Base-by-base conservation (phyloP, 2,797 vertebrate species). In the Ctenosaura bakeri region DNA sequence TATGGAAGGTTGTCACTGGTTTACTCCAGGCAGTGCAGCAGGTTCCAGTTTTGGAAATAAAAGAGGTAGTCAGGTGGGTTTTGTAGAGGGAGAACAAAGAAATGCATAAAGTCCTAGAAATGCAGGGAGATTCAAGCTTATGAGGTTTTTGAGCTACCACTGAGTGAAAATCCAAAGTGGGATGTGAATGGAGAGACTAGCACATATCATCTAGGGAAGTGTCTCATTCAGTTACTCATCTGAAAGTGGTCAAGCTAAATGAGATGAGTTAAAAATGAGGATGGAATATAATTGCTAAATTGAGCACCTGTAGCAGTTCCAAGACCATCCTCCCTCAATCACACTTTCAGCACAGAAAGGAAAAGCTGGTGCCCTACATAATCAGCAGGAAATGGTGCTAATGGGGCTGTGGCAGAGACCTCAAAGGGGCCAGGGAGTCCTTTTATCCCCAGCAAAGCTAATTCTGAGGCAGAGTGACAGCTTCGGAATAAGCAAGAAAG, bases 371-470 rank as follows among this genome's bases (percentile, higher is more conserved):
- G 91, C 85, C 85, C 84, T 90, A 18, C 83, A 59, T 85, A 90
- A 86, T 90, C 92, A 90, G 86, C 64, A 85, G 82, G 77, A 1
- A 90, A 82, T 78, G 22, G 94, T 91, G 92, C 90, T 92, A 93
- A 94, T 90, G 87, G 86, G 92, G 64, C 46, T 91, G 85, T 77
- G 89, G 50, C 74, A 91, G 91, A 94, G 93, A 92, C 42, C 82
- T 90, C 89, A 89, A 93, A 95, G 88, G 90, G 81, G 92, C 89
- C 46, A 73, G 42, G 76, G 59, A 90, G 29, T 38, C 14, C 87
- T 95, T 95, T 93, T 76, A 85, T 92, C 90, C 83, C 74, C 74
- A 80, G 87, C 83, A 90, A 94, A 91, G 90, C 93, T 74, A 95
- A 94, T 93, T 90, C 73, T 1, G 0, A 1, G 88, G 89, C 81